Evolutionary conservation across 2,888 invertebrate genomes (phyloP).

Genomic region (Epistrophella euchroma): DNA sequence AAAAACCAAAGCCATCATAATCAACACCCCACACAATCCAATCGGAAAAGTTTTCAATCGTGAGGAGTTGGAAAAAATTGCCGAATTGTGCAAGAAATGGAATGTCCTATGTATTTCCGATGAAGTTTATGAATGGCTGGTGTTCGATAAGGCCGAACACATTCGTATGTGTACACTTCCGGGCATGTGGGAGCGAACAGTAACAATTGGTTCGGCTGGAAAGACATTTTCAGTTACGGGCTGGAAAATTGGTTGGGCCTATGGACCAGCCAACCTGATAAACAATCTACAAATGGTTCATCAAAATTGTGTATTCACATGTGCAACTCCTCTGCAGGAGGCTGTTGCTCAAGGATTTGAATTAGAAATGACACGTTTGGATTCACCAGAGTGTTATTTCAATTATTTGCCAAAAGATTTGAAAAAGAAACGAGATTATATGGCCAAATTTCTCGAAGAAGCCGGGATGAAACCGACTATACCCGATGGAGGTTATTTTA

Average conservation of each 20-base stretch:
- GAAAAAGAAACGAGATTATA: conserved; percentile 90
- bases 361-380: conserved; percentile 89
- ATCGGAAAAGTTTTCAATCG: conserved; percentile 91
- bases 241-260: conserved; percentile 98
- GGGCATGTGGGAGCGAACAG: conserved; percentile 98
- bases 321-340: conserved; percentile 95
- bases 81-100: conserved; percentile 95
- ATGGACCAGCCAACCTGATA: conserved; percentile 93
- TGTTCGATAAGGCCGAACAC: conserved; percentile 92
- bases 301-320: conserved; percentile 97
- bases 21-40: conserved; percentile 99
- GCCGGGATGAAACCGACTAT: conserved; percentile 95
- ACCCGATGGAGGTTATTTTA: conserved; percentile 99
- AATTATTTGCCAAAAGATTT: conserved; percentile 90
- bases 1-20: conserved; percentile 96
- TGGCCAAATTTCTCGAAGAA: conserved; percentile 89
- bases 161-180: conserved; percentile 97
- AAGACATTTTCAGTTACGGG: conserved; percentile 99
- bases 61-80: conserved; percentile 90
- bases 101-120: conserved; percentile 96
- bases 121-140: conserved; percentile 99
- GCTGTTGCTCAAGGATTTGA: conserved; percentile 96
- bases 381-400: conserved; percentile 93
- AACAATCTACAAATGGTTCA: conserved; percentile 93
- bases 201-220: conserved; percentile 98